Conservation (phyloP, 2,888 invertebrate genomes). For the Lasioglossum zephyrum region DNA sequence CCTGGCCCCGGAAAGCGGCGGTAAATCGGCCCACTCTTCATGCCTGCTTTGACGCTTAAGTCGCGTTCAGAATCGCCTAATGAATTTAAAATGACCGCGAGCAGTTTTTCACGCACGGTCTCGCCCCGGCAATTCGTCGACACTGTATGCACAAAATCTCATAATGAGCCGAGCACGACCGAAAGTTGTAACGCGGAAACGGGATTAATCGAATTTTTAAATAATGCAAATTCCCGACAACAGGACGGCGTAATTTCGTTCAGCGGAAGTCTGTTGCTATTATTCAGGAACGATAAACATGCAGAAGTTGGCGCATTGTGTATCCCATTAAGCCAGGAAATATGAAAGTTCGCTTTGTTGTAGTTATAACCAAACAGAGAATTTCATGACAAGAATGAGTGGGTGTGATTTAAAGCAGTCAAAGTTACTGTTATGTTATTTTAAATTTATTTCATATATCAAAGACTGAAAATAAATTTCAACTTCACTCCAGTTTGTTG, state of each 20-base stretch:
- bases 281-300: background rate
- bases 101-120: slow-evolving; percentile 57
- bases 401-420: no score
- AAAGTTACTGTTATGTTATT: no score
- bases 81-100: slow-evolving; percentile 79
- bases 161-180: background rate
- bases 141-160: background rate
- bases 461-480: no score
- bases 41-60: slow-evolving; percentile 69
- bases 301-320: background rate
- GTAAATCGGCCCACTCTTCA: slow-evolving; percentile 60
- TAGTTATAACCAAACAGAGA: background rate
- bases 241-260: background rate
- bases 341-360: background rate
- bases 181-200: background rate
- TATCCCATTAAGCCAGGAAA: background rate
- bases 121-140: slow-evolving; percentile 45
- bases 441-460: no score
- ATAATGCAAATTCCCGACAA: background rate
- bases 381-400: no score
- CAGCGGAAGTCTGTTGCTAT: background rate
- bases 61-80: slow-evolving; percentile 74
- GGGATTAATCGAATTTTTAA: background rate
- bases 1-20: slow-evolving; percentile 61
- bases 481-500: no score